Percentiles rank a stretch among this genome's conserved stretches.
Conservation (phyloP, 2,888 invertebrate genomes). For the Xestia c-nigrum region DNA sequence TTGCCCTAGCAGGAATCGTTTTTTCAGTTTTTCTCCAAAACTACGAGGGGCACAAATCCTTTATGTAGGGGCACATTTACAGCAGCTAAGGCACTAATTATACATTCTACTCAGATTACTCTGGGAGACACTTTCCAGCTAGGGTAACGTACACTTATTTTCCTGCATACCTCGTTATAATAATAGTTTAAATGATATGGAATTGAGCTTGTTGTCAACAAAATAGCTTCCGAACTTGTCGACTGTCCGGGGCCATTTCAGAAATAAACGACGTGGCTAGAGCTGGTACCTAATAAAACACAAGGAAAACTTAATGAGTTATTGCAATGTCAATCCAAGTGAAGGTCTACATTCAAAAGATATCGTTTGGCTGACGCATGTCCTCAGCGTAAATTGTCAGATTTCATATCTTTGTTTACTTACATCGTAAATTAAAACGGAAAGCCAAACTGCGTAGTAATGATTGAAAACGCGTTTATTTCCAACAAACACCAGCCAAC, state of each 20-base stretch:
- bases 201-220: not conserved
- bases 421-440: not conserved
- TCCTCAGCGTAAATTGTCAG: not conserved
- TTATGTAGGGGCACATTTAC: no score
- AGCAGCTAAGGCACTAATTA: no score
- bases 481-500: not conserved
- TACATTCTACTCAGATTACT: no score
- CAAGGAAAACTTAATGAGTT: not conserved
- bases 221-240: not conserved
- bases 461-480: not conserved
- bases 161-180: not conserved
- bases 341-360: not conserved
- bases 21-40: no score
- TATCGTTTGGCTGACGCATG: not conserved
- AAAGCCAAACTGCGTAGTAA: not conserved
- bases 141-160: no score
- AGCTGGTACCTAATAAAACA: not conserved
- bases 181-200: not conserved
- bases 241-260: not conserved
- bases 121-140: no score
- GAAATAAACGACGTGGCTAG: conserved; percentile 2
- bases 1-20: no score
- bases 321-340: not conserved
- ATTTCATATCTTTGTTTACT: not conserved
- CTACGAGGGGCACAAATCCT: no score